Evolutionary conservation across 2,113 vertebrate species (phyloP).

Genomic region (Acrocephalus arundinaceus): DNA sequence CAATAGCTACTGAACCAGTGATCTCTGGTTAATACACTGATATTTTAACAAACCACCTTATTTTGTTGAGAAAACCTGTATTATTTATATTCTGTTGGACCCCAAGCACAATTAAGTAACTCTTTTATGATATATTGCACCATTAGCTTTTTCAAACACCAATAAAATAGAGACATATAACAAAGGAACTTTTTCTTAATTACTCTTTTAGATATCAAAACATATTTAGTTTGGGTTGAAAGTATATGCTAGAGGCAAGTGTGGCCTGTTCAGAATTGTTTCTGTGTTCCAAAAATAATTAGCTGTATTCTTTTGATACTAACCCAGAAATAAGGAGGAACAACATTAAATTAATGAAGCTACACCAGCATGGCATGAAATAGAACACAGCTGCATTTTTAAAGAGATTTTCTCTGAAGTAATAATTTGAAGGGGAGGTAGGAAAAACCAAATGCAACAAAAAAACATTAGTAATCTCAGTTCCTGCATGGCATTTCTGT

Average conservation of each 20-base stretch:
- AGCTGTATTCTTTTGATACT: background rate
- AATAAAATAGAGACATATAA: background rate
- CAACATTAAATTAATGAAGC: background rate
- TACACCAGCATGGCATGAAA: background rate
- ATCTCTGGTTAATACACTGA: background rate
- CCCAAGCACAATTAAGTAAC: background rate
- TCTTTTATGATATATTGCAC: background rate
- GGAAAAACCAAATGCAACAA: background rate
- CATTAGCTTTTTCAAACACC: background rate
- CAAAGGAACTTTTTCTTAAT: background rate
- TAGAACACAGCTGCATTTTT: background rate
- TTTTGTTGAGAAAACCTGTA: background rate
- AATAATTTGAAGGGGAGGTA: background rate
- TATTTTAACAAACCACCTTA: background rate
- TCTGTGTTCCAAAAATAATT: background rate
- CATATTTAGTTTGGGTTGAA: background rate
- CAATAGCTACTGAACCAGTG: background rate
- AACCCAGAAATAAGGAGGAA: background rate
- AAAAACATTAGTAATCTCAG: background rate
- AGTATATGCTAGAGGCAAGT: background rate
- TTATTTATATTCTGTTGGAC: background rate
- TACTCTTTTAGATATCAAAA: conserved; percentile 34
- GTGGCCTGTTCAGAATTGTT: background rate
- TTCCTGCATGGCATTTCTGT: background rate
- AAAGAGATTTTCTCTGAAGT: background rate